Evolutionary conservation across 2,797 vertebrate species (phyloP).

Genomic region (Channa striata): DNA sequence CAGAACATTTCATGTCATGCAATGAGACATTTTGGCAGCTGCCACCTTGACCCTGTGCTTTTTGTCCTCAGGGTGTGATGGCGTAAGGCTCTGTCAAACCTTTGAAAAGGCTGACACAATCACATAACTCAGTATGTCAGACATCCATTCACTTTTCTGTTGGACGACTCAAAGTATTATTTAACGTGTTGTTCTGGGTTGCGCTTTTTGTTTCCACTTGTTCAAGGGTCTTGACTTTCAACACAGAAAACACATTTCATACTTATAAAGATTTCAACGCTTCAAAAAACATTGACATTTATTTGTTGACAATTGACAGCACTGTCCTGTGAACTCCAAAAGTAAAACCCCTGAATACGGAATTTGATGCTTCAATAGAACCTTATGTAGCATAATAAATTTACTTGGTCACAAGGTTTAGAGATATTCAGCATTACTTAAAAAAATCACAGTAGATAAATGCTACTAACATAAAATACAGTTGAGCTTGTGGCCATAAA

Average conservation of each 20-base stretch:
- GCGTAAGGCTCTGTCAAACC: slow-evolving; percentile 51
- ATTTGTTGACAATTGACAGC: neutral
- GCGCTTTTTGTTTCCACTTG: neutral
- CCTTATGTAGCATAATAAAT: neutral
- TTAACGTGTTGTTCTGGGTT: neutral
- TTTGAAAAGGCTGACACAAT: slow-evolving; percentile 48
- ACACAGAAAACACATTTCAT: neutral
- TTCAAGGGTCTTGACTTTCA: slow-evolving; percentile 5
- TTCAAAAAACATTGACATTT: neutral
- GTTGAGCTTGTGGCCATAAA: too few species aligned
- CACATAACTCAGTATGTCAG: slow-evolving; percentile 32
- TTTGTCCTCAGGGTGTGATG: slow-evolving; percentile 42
- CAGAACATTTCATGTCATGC: slow-evolving; percentile 63
- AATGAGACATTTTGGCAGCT: slow-evolving; percentile 67
- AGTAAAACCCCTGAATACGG: neutral
- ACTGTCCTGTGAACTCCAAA: neutral
- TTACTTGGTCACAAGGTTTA: neutral
- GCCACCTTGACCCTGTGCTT: slow-evolving; percentile 65
- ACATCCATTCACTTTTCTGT: slow-evolving; percentile 31
- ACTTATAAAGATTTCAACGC: neutral
- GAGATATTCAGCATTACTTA: neutral
- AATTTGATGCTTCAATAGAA: neutral
- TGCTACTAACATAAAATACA: too few species aligned
- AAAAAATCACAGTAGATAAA: neutral
- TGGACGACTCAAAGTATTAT: slow-evolving; percentile 15